Conservation (phyloP, 64 coral and sea anemone species). For the Pachyseris speciosa region DNA sequence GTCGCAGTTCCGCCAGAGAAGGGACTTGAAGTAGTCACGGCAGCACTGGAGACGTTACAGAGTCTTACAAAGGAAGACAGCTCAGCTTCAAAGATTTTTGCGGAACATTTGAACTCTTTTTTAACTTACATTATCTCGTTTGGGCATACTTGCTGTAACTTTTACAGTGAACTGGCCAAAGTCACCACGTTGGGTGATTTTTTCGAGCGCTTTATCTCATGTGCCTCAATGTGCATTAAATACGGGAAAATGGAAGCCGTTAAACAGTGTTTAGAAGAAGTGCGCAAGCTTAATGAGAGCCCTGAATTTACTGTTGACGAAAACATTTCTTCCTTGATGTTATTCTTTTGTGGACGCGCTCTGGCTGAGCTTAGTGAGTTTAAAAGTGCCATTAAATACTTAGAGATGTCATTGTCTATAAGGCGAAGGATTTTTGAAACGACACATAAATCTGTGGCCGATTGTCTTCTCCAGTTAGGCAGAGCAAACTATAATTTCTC, state of each 20-base stretch:
- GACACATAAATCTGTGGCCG: neutral
- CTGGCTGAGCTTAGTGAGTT: neutral
- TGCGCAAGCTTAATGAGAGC: neutral
- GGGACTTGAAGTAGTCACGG: neutral
- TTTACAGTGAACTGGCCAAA: neutral
- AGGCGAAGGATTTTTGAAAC: neutral
- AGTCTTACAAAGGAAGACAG: neutral
- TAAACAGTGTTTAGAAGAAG: neutral
- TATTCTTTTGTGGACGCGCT: neutral
- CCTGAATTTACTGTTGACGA: neutral
- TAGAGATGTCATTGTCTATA: neutral
- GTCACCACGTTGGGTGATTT: neutral
- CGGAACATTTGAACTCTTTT: neutral
- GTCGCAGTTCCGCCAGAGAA: neutral
- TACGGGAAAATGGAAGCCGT: neutral
- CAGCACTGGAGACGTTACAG: neutral
- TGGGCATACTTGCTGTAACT: neutral
- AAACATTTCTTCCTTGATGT: neutral
- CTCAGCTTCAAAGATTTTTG: neutral
- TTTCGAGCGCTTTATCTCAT: constrained; percentile 6
- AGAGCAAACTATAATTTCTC: neutral
- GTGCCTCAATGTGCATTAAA: neutral
- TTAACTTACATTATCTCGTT: neutral
- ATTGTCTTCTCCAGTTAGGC: neutral
- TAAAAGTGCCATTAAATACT: neutral